Evolutionary conservation across 2,113 vertebrate species (phyloP).

Genomic region (Rhizomys pruinosus): DNA sequence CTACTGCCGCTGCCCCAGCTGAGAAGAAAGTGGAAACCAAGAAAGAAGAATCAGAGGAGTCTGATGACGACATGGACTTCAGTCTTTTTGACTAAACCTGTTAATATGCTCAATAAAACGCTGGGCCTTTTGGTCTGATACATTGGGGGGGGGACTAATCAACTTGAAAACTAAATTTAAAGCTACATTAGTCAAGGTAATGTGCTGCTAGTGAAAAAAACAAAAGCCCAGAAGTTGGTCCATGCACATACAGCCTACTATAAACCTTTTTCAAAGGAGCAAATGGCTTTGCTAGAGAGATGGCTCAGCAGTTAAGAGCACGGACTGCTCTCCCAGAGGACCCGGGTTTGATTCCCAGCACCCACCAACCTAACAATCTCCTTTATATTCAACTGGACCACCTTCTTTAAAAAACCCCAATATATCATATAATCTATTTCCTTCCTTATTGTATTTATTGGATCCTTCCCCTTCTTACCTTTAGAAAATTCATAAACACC

Average conservation of each 20-base stretch:
- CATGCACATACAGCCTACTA: neutral
- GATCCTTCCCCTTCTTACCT: neutral
- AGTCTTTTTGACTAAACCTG: too few species aligned
- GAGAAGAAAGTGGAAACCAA: too few species aligned
- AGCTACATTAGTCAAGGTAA: neutral
- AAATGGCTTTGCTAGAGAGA: neutral
- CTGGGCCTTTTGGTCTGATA: too few species aligned
- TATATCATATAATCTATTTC: neutral
- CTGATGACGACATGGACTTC: too few species aligned
- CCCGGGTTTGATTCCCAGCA: neutral
- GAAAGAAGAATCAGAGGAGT: too few species aligned
- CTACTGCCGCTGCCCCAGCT: too few species aligned
- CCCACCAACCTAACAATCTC: neutral
- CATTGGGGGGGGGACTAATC: too few species aligned
- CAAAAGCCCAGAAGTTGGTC: neutral
- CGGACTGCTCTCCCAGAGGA: neutral
- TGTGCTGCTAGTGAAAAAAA: neutral
- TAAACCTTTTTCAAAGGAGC: neutral
- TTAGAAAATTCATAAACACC: neutral
- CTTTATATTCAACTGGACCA: neutral
- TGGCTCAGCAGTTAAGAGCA: neutral
- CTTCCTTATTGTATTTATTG: neutral
- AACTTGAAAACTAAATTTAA: too few species aligned
- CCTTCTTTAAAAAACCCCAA: neutral
- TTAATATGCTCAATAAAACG: too few species aligned